phyloP scores from a whole-genome alignment of 2,113 vertebrate genomes.

The Microtus montanus region DNA sequence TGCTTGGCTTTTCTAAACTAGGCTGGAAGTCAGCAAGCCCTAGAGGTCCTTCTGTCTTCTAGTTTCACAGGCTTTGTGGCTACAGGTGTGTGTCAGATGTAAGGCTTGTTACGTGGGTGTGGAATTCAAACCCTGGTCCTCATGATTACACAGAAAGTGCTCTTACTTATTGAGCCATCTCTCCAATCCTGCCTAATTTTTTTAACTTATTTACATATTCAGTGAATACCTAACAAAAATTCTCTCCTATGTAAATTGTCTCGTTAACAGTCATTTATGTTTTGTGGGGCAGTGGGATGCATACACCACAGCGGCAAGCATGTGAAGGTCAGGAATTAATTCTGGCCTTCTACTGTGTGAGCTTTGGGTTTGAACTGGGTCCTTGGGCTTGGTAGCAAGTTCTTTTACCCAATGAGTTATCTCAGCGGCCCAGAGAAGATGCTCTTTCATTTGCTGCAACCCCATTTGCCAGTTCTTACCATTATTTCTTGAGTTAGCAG shows the following conservation, averaged over 20 bases:
- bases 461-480: neutral
- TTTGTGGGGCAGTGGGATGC: no score
- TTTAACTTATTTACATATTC: neutral
- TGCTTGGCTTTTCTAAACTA: neutral
- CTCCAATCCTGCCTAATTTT: neutral
- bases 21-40: neutral
- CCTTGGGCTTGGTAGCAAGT: neutral
- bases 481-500: neutral
- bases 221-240: neutral
- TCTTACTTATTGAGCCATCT: neutral
- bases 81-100: neutral
- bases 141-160: no score
- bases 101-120: neutral
- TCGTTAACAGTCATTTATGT: neutral
- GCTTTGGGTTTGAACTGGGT: no score
- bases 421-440: neutral
- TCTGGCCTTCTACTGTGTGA: neutral
- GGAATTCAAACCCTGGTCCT: neutral
- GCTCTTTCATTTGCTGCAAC: neutral
- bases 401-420: neutral
- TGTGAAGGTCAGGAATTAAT: neutral
- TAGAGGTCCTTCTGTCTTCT: neutral
- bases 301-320: neutral
- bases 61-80: no score
- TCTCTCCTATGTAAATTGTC: neutral